Base-by-base conservation (phyloP, 2,888 invertebrate species). In the Eremobia ochroleuca region DNA sequence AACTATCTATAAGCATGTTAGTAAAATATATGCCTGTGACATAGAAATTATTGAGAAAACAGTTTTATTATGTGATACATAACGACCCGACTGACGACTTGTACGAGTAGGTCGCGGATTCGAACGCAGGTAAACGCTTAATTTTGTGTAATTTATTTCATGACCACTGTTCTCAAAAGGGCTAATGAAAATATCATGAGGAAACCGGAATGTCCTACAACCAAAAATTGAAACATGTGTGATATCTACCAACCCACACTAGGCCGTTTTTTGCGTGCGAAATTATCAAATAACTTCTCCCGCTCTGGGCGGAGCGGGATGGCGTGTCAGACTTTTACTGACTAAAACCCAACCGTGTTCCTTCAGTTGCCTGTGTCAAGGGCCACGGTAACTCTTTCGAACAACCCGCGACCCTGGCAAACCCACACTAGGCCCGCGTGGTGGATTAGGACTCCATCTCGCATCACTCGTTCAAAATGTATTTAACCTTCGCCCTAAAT, bases 1-100 rank as follows among this genome's bases (percentile, higher is more conserved):
- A 59, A 76, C 66, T 81, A 58, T 55, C 55, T 70, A 28, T 28
- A 74, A 31, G 58, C 65, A 55, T 52, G 49, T 59, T 59, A 74
- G n/a, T 74, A 74, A 66, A 79, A 59, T 78, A 34, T 34, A 4
- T 31, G 25, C 28, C 11, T 49, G 62, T 25, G 31, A n/a, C 40
- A 34, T n/a, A 15, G 11, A 34, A 6, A 62, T 28, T 28, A 77
- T 43, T 78, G 43, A n/a, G 8, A 40, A 78, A 78, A 40, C n/a
- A 49, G 21, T 66, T 55, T 73, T 74, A 74, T 25, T 34, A 31
- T 49, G 13, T 28, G 37, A 2, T 28, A 58, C 18, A 43, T 21
- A 18, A n/a, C 52, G 46, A 46, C 46, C 46, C 5, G 13, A 28
- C 13, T n/a, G 13, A n/a, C 13, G n/a, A 55, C 0, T 13, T 55